A percentile compares a stretch with the other conserved stretches of the same genome.
These are phyloP conservation scores for Ptychochromis oligacanthus DNA, from an alignment of 2,113 vertebrate species.

Conservation along the genomic window DNA sequence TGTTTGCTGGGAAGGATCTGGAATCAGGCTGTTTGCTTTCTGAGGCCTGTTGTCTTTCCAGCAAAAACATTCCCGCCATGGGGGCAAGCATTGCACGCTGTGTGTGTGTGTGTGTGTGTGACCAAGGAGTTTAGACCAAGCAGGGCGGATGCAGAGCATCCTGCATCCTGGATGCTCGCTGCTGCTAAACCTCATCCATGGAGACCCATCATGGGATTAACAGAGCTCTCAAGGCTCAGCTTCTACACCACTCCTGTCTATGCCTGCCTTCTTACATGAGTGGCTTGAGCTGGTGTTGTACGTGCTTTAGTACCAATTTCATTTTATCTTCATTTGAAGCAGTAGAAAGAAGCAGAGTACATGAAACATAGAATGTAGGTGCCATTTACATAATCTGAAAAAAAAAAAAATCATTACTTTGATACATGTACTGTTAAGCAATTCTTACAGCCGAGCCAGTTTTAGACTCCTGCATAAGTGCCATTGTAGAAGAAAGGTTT, in stretches of 20 bases:
- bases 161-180: conserved; percentile 81
- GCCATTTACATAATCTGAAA: background rate
- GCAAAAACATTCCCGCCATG: conserved; percentile 52
- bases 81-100: conserved; percentile 15
- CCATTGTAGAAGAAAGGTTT: conserved; percentile 88
- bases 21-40: conserved; percentile 71
- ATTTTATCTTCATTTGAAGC: background rate
- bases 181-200: conserved; percentile 72
- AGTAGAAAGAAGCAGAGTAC: background rate
- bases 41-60: conserved; percentile 49
- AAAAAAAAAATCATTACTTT: background rate
- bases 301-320: background rate
- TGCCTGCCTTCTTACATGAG: background rate
- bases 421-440: background rate
- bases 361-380: background rate
- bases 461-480: conserved; percentile 78
- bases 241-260: background rate
- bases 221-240: background rate
- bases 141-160: conserved; percentile 67
- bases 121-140: conserved; percentile 13
- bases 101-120: too few species aligned
- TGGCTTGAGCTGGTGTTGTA: background rate
- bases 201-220: conserved; percentile 67
- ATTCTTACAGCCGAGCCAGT: background rate
- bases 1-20: conserved; percentile 71